A percentile compares a stretch with the other conserved stretches of the same genome.
Evolutionary conservation across 2,888 invertebrate genomes (phyloP).

Genomic region (Rugalucina vietnamica): DNA sequence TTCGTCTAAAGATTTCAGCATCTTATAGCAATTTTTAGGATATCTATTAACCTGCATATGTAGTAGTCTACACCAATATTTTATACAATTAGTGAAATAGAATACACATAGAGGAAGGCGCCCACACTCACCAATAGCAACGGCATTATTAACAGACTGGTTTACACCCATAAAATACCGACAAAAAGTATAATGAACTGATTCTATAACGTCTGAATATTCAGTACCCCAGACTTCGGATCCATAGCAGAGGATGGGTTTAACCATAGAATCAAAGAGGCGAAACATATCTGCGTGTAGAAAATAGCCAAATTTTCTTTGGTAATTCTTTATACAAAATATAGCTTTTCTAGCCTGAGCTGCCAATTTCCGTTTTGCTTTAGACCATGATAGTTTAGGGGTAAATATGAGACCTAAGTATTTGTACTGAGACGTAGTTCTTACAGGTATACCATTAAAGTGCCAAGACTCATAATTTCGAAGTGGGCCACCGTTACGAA

Average conservation of each 20-base stretch:
- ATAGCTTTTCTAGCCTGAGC: constrained; percentile 8
- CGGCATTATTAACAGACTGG: constrained; percentile 18
- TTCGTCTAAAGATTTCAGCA: constrained; percentile 10
- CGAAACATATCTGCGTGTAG: background rate
- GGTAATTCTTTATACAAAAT: background rate
- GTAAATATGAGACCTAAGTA: constrained; percentile 16
- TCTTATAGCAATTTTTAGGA: constrained; percentile 1
- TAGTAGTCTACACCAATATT: constrained; percentile 14
- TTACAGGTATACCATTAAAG: background rate
- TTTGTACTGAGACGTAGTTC: constrained; percentile 8
- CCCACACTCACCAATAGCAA: constrained; percentile 35
- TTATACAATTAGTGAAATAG: constrained; percentile 15
- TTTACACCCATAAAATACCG: constrained; percentile 19
- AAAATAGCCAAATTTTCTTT: constrained; percentile 14
- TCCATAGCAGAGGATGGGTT: constrained; percentile 13
- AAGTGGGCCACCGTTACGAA: constrained; percentile 8
- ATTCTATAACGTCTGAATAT: constrained; percentile 5
- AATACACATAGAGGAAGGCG: constrained; percentile 3
- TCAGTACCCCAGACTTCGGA: constrained; percentile 10
- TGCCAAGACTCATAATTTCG: constrained; percentile 7
- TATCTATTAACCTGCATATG: constrained; percentile 5
- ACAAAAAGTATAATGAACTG: constrained; percentile 35
- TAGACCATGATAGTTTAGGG: constrained; percentile 18
- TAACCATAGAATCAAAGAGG: constrained; percentile 13
- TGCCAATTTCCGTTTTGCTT: background rate